Conservation (phyloP, 2,113 vertebrate species). For the Centropus bengalensis region DNA sequence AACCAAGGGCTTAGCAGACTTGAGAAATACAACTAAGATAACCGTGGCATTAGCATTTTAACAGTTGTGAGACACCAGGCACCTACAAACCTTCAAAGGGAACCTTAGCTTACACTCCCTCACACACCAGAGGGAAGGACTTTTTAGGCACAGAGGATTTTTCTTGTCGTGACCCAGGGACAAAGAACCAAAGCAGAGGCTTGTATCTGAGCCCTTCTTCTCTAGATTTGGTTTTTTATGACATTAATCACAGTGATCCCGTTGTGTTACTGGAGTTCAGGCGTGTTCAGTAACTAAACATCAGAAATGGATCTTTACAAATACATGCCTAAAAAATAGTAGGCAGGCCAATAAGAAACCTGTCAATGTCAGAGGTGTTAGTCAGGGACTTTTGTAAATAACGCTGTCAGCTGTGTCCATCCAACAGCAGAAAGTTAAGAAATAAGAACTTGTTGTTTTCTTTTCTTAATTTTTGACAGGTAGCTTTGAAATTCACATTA, state of each 20-base stretch:
- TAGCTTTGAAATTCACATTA: neutral
- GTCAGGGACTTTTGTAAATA: neutral
- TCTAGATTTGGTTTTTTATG: neutral
- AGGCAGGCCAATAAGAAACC: neutral
- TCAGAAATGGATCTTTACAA: neutral
- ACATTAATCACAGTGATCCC: neutral
- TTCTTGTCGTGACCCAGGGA: neutral
- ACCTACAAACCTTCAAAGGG: neutral
- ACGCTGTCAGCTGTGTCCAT: neutral
- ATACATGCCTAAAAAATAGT: neutral
- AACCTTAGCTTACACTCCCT: neutral
- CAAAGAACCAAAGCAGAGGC: neutral
- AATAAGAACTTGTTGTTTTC: neutral
- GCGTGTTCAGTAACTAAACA: neutral
- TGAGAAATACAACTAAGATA: neutral
- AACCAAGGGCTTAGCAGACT: neutral
- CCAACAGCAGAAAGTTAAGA: neutral
- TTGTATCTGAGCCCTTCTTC: neutral
- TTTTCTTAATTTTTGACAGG: neutral
- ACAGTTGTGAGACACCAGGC: neutral
- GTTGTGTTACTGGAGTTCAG: neutral
- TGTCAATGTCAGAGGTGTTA: neutral
- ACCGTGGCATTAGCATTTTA: slow-evolving; percentile 8
- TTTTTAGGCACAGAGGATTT: neutral
- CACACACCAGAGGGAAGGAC: neutral